Conservation (phyloP, 2,888 invertebrate genomes). For the Lasioglossum zephyrum region DNA sequence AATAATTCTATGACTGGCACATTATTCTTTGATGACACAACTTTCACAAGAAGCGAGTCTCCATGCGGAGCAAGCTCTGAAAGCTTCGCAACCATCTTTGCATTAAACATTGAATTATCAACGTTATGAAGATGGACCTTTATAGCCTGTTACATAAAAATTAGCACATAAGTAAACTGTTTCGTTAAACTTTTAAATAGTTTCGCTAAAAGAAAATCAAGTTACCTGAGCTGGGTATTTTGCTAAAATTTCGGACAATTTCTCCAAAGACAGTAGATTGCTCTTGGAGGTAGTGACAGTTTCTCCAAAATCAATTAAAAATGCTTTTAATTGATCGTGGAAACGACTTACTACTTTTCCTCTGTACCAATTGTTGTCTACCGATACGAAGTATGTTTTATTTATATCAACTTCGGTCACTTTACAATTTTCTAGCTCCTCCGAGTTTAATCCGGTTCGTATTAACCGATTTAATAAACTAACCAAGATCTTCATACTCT, state of each 20-base stretch:
- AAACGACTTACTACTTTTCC: slow-evolving; percentile 83
- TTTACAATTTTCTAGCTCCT: slow-evolving; percentile 54
- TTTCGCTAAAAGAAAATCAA: not conserved
- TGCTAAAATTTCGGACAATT: slow-evolving; percentile 81
- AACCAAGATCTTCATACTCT: slow-evolving; percentile 78
- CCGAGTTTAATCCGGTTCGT: slow-evolving; percentile 53
- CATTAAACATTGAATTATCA: slow-evolving; percentile 84
- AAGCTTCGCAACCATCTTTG: slow-evolving; percentile 81
- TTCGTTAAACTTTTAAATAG: not conserved
- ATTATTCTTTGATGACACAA: slow-evolving; percentile 61
- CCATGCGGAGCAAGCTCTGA: slow-evolving; percentile 85
- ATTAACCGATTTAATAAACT: slow-evolving; percentile 75
- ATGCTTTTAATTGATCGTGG: slow-evolving; percentile 84
- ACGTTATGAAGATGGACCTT: slow-evolving; percentile 87
- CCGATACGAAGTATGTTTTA: slow-evolving; percentile 85
- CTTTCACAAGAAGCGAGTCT: slow-evolving; percentile 86
- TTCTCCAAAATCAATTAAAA: slow-evolving; percentile 86
- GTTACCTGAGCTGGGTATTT: slow-evolving; percentile 84
- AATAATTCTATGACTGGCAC: slow-evolving; percentile 88
- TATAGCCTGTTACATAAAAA: slow-evolving; percentile 72
- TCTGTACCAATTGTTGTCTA: slow-evolving; percentile 84
- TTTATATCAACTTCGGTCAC: slow-evolving; percentile 71
- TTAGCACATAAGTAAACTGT: not conserved
- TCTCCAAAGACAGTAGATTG: slow-evolving; percentile 84
- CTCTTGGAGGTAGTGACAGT: slow-evolving; percentile 83